Evolutionary conservation across 2,113 vertebrate species (phyloP).

Genomic region (Embiotoca jacksoni): DNA sequence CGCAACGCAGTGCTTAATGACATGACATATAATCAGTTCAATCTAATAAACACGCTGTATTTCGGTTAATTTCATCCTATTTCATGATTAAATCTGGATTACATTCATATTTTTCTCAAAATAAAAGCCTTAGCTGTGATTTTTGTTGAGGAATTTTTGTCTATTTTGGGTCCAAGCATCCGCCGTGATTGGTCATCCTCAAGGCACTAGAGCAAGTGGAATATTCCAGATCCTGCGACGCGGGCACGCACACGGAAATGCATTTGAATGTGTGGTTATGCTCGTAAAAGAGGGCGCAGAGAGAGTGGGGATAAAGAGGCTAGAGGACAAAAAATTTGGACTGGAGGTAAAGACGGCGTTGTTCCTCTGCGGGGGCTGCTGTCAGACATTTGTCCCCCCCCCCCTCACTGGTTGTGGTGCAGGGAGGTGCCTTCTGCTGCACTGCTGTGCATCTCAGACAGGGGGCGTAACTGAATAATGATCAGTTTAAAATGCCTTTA

Average conservation of each 20-base stretch:
- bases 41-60: background rate
- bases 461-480: constrained; percentile 37
- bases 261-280: constrained; percentile 53
- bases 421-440: constrained; percentile 74
- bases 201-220: constrained; percentile 40
- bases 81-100: background rate
- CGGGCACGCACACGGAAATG: background rate
- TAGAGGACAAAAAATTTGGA: constrained; percentile 21
- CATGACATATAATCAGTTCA: fast-evolving
- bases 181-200: constrained; percentile 25
- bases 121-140: background rate
- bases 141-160: background rate
- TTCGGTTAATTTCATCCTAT: background rate
- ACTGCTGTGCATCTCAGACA: constrained; percentile 21
- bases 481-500: background rate
- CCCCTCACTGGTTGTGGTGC: constrained; percentile 58
- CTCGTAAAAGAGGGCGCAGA: constrained; percentile 28
- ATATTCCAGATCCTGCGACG: constrained; percentile 47
- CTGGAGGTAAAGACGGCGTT: constrained; percentile 19
- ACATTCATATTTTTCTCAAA: background rate
- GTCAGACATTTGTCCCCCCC: constrained; percentile 47
- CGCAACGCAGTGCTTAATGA: background rate
- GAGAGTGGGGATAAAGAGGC: constrained; percentile 21
- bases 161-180: background rate
- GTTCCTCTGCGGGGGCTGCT: constrained; percentile 26